Base-by-base conservation (phyloP, 1,140 invertebrate species). In the Orchesella cincta region DNA sequence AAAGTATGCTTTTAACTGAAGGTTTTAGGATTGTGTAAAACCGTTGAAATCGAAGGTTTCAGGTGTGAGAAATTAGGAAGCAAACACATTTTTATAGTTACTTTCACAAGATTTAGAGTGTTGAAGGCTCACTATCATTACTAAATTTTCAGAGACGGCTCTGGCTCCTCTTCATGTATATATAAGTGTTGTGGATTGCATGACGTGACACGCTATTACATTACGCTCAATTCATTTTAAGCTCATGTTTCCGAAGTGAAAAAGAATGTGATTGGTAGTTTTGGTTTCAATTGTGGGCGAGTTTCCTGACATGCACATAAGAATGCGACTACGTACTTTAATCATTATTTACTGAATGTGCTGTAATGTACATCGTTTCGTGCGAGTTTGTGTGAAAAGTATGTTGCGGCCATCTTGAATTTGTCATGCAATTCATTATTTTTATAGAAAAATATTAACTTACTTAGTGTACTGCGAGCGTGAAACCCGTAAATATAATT, bases 351-450 rank as follows among this genome's bases (percentile, higher is more conserved):
- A 5, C 8, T 8, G 39, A 46, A 46, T 46, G 39, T 46, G 20
- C 39, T 8, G 8, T 16, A 14, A 16, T 28, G 54, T 62, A 26
- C 23, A 26, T 8, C 23, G 54, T 28, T 12, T n/a, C 12, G 23
- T 5, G 23, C 5, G 12, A 62, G 14, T 31, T 29, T 67, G 28
- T 29, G 26, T 67, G 62, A 31, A 67, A 67, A 67, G n/a, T n/a
- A n/a, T n/a, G n/a, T 67, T 67, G 29, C 62, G 33, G 62, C 62
- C 62, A 67, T 67, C 26, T 67, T 67, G 62, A 67, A 31, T 67
- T 67, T 67, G 62, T 67, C 62, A 67, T 67, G 62, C 62, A 67
- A 67, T 67, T 67, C 62, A 67, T 67, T 67, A 67, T 67, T 67
- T 18, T 67, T 67, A 46, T 46, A 20, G 20, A 46, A 46, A 26